Evolutionary conservation across 2,888 invertebrate genomes (phyloP), one percentile per base, ranked within the genome.

Genomic region (Dolomedes plantarius): DNA sequence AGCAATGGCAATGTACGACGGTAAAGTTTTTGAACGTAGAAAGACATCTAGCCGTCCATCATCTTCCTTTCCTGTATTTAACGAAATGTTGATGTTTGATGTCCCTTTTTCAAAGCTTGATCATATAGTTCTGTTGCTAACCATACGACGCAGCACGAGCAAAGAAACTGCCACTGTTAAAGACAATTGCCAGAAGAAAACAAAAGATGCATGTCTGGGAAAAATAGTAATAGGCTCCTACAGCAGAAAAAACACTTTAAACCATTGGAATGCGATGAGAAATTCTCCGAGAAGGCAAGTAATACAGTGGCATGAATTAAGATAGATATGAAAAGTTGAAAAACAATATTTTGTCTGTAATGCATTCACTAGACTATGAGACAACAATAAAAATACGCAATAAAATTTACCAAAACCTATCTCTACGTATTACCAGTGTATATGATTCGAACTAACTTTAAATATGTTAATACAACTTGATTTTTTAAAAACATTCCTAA

Each of bases 31-130:
- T 46, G 80, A 86, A 29, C 80, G 64, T 36, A 69, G 77, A 16
- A 86, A 86, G 56, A 86, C 86, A n/a, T 80, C 79, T 5, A 50
- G 39, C 19, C 65, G 65, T 64, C 46, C 86, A n/a, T 75, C 68
- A 9, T 75, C 75, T 0, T 39, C 79, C 23, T 75, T 72, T 62
- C 86, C 86, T n/a, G 71, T 86, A 9, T 86, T 86, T 27, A 86
- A 86, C 9, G 86, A 86, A 72, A 86, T 86, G 86, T 36, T 86
- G 11, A 86, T 86, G 86, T 86, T 86, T 65, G 86, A 86, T 32
- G 80, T 80, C 19, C 86, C 86, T 0, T 56, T 50, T 36, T 65
- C 86, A 9, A 86, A 86, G 28, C 71, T 86, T 19, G 80, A 79
- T n/a, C 39, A 72, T 11, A 29, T 86, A 1, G 65, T 75, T 5